These are phyloP conservation scores for Epistrophe eligans DNA, from an alignment of 2,888 invertebrate species.

Conservation along the genomic window DNA sequence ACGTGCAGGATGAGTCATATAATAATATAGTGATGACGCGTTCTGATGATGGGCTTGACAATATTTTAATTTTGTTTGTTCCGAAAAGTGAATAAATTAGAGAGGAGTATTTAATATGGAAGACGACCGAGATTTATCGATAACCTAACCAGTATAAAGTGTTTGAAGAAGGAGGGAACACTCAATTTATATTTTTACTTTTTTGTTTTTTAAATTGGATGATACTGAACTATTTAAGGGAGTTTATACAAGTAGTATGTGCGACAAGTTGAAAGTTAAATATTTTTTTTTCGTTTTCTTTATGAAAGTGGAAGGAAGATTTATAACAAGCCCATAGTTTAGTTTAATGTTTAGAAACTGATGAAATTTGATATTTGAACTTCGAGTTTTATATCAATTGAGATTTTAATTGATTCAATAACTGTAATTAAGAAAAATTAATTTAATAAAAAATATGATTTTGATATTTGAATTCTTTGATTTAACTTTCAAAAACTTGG, in stretches of 20 bases:
- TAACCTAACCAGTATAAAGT: constrained; percentile 55
- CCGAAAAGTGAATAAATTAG: constrained; percentile 57
- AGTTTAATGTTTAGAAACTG: not conserved
- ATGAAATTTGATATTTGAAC: constrained; percentile 7
- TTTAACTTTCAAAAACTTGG: not conserved
- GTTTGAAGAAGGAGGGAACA: constrained; percentile 28
- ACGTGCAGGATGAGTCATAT: constrained; percentile 67
- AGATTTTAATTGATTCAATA: constrained; percentile 27
- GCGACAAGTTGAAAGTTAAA: not conserved
- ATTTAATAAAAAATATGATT: not conserved
- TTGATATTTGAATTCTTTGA: not conserved
- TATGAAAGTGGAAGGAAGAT: not conserved
- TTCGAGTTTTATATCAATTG: constrained; percentile 12
- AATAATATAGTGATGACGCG: constrained; percentile 52
- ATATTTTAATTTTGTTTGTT: constrained; percentile 25
- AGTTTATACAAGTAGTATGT: not conserved
- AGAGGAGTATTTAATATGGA: constrained; percentile 50
- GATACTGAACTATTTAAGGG: constrained; percentile 38
- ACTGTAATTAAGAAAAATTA: not conserved
- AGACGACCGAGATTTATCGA: constrained; percentile 61
- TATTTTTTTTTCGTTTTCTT: not conserved
- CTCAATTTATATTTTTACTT: not conserved
- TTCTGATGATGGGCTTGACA: constrained; percentile 19
- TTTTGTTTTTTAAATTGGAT: constrained; percentile 36
- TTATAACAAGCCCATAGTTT: too few species aligned